These are phyloP conservation scores for Nomada goodeniana DNA, from an alignment of 2,888 invertebrate genomes.

Conservation along the genomic window DNA sequence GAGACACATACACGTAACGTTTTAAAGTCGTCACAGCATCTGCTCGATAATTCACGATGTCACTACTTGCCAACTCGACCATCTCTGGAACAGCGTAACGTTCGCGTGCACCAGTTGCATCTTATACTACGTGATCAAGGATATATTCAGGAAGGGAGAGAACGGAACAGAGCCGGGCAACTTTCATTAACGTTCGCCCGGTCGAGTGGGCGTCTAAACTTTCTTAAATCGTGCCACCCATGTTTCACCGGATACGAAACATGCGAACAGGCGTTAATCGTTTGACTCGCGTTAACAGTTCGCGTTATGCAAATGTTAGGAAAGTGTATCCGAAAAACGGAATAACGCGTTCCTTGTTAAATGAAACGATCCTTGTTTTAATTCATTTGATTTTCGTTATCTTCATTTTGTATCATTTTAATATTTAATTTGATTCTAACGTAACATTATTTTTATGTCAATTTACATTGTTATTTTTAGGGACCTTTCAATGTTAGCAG, in stretches of 20 bases:
- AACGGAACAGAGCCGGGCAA: constrained; percentile 8
- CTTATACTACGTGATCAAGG: background rate
- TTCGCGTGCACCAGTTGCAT: background rate
- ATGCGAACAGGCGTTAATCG: background rate
- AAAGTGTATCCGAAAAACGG: constrained; percentile 13
- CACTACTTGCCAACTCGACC: background rate
- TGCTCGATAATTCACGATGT: constrained; percentile 9
- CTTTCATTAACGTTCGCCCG: constrained; percentile 17
- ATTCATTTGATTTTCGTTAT: no score
- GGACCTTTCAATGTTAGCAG: no score
- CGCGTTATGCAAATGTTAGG: constrained; percentile 46
- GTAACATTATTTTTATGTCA: no score
- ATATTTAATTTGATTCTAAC: no score
- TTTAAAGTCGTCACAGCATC: background rate
- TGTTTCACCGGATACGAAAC: background rate
- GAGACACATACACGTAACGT: background rate
- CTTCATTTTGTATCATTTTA: no score
- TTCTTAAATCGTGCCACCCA: constrained; percentile 6
- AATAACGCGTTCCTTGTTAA: background rate
- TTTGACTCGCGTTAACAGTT: background rate
- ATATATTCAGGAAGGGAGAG: constrained; percentile 5
- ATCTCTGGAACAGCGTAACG: constrained; percentile 2
- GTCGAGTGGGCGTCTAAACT: constrained; percentile 17
- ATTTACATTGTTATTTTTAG: no score
- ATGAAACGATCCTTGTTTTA: background rate